Evolutionary conservation across 1,140 invertebrate genomes (phyloP).

Genomic region (Oncopodura yosiiana): DNA sequence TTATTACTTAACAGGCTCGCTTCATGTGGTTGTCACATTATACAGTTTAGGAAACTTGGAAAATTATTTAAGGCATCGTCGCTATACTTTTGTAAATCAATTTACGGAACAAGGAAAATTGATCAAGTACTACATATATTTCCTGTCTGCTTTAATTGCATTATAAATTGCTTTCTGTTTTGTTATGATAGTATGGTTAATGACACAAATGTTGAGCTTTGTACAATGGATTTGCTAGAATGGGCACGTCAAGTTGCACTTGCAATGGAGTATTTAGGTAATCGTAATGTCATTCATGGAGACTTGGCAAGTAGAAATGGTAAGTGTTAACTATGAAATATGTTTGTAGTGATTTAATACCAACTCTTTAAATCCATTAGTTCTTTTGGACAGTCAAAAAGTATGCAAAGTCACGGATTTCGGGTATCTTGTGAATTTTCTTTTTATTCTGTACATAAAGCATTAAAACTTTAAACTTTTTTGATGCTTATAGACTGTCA

Average conservation of each 20-base stretch:
- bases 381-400: neutral
- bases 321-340: too few relatives aligned
- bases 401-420: slow-evolving; percentile 8
- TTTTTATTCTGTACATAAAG: too few relatives aligned
- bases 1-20: neutral
- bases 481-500: too few relatives aligned
- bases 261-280: slow-evolving; percentile 13
- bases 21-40: slow-evolving; percentile 2
- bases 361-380: too few relatives aligned
- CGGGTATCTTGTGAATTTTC: too few relatives aligned
- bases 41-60: slow-evolving; percentile 5
- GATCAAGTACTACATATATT: neutral
- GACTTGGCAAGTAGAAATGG: slow-evolving; percentile 4
- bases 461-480: too few relatives aligned
- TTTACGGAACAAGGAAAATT: slow-evolving; percentile 2
- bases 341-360: too few relatives aligned
- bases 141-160: neutral
- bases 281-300: slow-evolving; percentile 10
- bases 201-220: neutral
- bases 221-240: neutral
- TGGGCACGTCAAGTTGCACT: slow-evolving; percentile 4
- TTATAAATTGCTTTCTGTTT: neutral
- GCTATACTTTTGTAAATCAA: slow-evolving; percentile 7
- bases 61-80: neutral
- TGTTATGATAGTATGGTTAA: neutral